These are phyloP conservation scores for Triplophysa rosa DNA, from an alignment of 2,113 vertebrate genomes.

Conservation along the genomic window DNA sequence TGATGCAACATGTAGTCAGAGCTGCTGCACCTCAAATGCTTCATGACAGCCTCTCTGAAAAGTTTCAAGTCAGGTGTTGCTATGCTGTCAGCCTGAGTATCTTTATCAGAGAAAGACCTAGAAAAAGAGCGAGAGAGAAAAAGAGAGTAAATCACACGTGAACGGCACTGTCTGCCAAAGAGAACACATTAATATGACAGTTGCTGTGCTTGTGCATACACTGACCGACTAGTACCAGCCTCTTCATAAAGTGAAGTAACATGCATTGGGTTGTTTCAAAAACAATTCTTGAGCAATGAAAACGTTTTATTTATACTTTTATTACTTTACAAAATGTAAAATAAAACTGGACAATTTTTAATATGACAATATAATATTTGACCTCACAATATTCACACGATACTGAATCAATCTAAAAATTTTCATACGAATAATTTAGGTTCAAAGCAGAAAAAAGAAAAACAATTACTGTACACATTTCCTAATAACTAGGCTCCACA, in stretches of 20 bases:
- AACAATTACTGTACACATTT: no score
- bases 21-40: conserved; percentile 4
- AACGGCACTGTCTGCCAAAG: not conserved
- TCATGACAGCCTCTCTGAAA: conserved; percentile 8
- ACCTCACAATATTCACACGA: no score
- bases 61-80: conserved; percentile 6
- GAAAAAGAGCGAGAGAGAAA: not conserved
- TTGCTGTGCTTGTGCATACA: not conserved
- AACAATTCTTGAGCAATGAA: no score
- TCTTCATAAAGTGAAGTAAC: not conserved
- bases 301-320: no score
- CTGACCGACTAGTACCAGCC: conserved; percentile 37
- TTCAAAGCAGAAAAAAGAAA: no score
- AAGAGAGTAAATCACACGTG: conserved; percentile 27
- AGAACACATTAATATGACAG: conserved; percentile 17
- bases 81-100: not conserved
- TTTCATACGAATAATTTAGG: not conserved
- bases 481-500: no score
- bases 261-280: no score
- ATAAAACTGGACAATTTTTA: no score
- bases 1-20: conserved; percentile 47
- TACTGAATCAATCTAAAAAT: no score
- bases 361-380: no score
- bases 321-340: no score
- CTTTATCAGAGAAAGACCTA: not conserved